A percentile compares a stretch with the other conserved stretches of the same genome.
These are phyloP conservation scores for Actinostola sp. DNA, from an alignment of 92 coral and sea anemone species.

Conservation along the genomic window DNA sequence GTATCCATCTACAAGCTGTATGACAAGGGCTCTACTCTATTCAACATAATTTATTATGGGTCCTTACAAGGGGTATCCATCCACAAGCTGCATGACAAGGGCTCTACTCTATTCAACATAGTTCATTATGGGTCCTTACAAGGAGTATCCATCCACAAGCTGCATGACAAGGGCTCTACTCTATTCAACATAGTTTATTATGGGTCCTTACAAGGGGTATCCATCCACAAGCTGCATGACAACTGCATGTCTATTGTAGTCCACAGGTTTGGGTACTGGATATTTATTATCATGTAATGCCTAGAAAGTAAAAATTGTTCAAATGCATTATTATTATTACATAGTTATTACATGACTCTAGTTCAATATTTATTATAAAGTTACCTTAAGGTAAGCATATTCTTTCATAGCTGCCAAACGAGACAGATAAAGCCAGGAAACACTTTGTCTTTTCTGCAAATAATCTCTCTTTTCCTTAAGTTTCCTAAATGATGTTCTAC, in stretches of 20 bases:
- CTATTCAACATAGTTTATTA: no score
- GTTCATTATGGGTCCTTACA: no score
- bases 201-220: conserved; percentile 85
- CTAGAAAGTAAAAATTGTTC: conserved; percentile 37
- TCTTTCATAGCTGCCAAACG: conserved; percentile 97
- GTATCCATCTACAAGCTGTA: no score
- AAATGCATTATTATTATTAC: neutral
- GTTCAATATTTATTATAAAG: neutral
- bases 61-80: no score
- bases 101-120: no score
- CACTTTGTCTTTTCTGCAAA: conserved; percentile 82
- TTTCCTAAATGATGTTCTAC: conserved; percentile 94
- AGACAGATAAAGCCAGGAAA: conserved; percentile 92
- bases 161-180: no score
- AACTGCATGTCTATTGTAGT: conserved; percentile 92
- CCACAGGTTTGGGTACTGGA: conserved; percentile 91
- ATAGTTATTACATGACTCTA: neutral
- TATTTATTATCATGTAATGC: conserved; percentile 91
- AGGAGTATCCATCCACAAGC: no score
- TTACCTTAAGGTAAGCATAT: conserved; percentile 93
- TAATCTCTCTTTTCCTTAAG: conserved; percentile 94
- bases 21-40: no score
- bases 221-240: conserved; percentile 97
- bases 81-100: no score
- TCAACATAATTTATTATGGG: no score